A percentile compares a stretch with the other conserved stretches of the same genome.
phyloP scores from a whole-genome alignment of 1,140 invertebrate genomes.

The Lanistes nyassanus region DNA sequence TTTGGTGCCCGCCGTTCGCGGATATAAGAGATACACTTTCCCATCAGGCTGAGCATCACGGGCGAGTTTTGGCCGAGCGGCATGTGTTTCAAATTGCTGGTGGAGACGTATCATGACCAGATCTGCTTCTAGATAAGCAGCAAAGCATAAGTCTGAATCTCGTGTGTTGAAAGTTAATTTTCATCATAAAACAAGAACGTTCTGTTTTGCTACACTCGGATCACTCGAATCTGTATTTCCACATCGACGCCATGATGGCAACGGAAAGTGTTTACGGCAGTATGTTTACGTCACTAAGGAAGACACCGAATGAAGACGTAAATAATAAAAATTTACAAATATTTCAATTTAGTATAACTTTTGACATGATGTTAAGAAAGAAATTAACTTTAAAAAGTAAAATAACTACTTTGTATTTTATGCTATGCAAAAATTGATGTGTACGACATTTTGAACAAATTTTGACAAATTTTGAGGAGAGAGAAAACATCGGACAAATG shows the following conservation, averaged over 20 bases:
- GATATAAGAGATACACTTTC: constrained; percentile 52
- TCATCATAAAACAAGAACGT: not conserved
- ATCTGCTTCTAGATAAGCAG: not conserved
- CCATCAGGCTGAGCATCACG: constrained; percentile 46
- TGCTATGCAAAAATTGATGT: too few relatives aligned
- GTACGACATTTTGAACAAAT: too few relatives aligned
- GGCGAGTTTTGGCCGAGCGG: not conserved
- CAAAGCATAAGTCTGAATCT: not conserved
- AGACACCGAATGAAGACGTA: too few relatives aligned
- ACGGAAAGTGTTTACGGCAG: constrained; percentile 27
- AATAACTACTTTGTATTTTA: too few relatives aligned
- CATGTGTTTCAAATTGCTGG: not conserved
- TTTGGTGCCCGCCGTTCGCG: constrained; percentile 44
- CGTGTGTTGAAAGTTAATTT: not conserved
- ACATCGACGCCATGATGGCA: constrained; percentile 17
- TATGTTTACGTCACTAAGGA: constrained; percentile 26
- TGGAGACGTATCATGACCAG: not conserved
- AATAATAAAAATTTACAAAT: too few relatives aligned
- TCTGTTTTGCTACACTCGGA: not conserved
- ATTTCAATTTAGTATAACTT: too few relatives aligned
- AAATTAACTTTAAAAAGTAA: too few relatives aligned
- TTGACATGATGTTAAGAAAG: too few relatives aligned
- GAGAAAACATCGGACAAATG: too few relatives aligned
- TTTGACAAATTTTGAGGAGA: too few relatives aligned
- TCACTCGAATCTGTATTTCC: not conserved